phyloP scores from a whole-genome alignment of 1,140 invertebrate species.

The Hycleus phaleratus region DNA sequence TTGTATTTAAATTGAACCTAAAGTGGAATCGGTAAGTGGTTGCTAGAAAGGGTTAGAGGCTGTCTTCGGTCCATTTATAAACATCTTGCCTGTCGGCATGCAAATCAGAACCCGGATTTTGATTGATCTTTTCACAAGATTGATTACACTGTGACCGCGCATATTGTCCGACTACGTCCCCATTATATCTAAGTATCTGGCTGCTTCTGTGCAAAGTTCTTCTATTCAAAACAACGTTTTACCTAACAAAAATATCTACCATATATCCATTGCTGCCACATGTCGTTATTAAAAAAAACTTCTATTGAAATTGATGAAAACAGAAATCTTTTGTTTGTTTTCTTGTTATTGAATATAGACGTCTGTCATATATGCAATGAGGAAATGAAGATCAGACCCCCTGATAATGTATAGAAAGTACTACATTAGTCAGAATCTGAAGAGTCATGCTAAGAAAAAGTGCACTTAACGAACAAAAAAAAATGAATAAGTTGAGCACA shows the following conservation, averaged over 20 bases:
- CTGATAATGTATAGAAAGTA: slow-evolving; percentile 14
- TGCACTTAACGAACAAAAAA: slow-evolving; percentile 20
- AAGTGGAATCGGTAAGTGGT: slow-evolving; percentile 18
- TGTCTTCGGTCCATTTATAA: slow-evolving; percentile 41
- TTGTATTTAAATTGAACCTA: slow-evolving; percentile 15
- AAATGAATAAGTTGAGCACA: slow-evolving; percentile 14
- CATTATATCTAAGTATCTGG: slow-evolving; percentile 24
- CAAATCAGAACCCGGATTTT: slow-evolving; percentile 40
- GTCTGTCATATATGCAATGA: slow-evolving; percentile 10
- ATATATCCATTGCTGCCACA: slow-evolving; percentile 1
- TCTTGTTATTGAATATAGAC: slow-evolving; percentile 2
- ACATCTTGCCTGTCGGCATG: slow-evolving; percentile 41
- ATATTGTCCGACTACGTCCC: slow-evolving; percentile 30
- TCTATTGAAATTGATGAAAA: neutral
- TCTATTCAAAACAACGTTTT: neutral
- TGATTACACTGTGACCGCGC: slow-evolving; percentile 33
- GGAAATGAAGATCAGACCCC: slow-evolving; percentile 12
- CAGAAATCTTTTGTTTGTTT: neutral
- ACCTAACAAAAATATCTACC: slow-evolving; percentile 1
- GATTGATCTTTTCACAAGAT: slow-evolving; percentile 42
- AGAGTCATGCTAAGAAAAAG: slow-evolving; percentile 20
- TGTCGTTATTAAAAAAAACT: neutral
- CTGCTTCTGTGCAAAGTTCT: slow-evolving; percentile 4
- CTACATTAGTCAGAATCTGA: slow-evolving; percentile 17
- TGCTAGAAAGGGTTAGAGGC: slow-evolving; percentile 19